Base-by-base conservation (phyloP, 2,888 invertebrate species). In the Halictus quadricinctus region DNA sequence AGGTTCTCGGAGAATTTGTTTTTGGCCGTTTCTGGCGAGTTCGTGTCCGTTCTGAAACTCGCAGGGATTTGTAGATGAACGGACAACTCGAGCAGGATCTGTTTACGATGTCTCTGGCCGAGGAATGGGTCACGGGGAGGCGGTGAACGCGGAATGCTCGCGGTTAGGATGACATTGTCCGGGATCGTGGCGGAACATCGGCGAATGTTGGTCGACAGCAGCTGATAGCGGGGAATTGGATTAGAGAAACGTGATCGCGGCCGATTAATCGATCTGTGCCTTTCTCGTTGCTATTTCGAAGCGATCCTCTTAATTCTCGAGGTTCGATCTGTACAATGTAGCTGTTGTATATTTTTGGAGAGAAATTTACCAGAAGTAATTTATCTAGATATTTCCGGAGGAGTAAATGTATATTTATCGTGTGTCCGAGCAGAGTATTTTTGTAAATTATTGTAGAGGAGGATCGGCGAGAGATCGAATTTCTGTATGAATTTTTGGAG, bases 191-290 rank as follows among this genome's bases (percentile, higher is more conserved):
- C 76, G 46, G 66, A 86, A 72, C 73, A 36, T 13, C 76, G 50
- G 72, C 29, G 86, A 77, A 86, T 83, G 76, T 80, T 80, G 75
- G 86, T 86, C 64, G 86, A 86, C 72, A 78, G 86, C 29, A 86
- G 83, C 25, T 86, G 86, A 86, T 54, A 36, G 0, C 41, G 21
- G 36, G 3, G 60, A 73, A 76, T 76, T 50, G 41, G 58, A 79
- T 75, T 73, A 54, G 50, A 36, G 36, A 75, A 60, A 77, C 46
- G 18, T 8, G 36, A 58, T 50, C 15, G 21, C 41, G 72, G 4
- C 64, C 43, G 29, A 36, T 70, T 1, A 41, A 78, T 72, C 78
- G 74, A 75, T 58, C 60, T 21, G 84, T 66, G 58, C 72, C 75
- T 84, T 76, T 41, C 13, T 29, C 48, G 66, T n/a, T 54, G 21